Conservation (phyloP, 2,113 vertebrate species). For the Vulpes lagopus region DNA sequence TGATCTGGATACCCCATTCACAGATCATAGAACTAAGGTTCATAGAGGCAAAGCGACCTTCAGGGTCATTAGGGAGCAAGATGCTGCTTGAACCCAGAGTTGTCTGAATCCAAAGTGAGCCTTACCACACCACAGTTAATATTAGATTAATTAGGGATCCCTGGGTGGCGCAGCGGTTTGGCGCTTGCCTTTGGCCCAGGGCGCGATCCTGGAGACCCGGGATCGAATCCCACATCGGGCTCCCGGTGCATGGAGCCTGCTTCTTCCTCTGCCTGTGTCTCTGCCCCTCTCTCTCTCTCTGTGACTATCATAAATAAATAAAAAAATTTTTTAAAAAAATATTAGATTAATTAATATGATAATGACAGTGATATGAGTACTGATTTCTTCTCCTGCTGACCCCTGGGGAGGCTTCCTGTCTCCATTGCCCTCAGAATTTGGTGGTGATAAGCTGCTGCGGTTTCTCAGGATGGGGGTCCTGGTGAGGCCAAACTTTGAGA, state of each 20-base stretch:
- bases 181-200: no score
- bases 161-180: no score
- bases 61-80: not conserved
- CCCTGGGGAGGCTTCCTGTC: not conserved
- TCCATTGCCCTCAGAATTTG: not conserved
- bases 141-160: not conserved
- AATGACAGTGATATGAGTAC: not conserved
- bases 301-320: no score
- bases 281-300: no score
- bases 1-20: not conserved
- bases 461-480: not conserved
- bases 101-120: not conserved
- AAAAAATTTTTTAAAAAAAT: no score
- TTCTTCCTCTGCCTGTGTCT: no score
- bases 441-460: not conserved
- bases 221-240: no score
- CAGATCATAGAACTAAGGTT: not conserved
- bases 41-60: not conserved
- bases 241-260: no score
- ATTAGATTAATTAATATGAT: not conserved
- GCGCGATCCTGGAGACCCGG: no score
- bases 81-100: not conserved
- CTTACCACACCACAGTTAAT: not conserved
- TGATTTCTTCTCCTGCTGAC: not conserved
- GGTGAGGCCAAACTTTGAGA: no score